Conservation (phyloP, 2,797 vertebrate species). For the Orientallactaga sibirica region DNA sequence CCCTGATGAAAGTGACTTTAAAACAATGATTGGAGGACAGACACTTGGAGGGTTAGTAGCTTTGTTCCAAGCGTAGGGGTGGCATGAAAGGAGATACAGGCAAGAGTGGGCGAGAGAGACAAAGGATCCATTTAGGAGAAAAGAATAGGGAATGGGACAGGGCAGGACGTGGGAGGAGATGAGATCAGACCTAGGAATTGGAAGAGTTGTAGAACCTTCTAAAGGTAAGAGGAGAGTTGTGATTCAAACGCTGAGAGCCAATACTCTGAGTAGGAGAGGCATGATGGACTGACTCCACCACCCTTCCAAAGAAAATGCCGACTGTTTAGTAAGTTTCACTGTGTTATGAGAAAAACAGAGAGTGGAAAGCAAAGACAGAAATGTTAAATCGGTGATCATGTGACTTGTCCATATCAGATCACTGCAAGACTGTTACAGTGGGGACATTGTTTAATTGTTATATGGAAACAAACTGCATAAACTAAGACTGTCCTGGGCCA, state of each 20-base stretch:
- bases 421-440: constrained; percentile 27
- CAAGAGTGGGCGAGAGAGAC: constrained; percentile 64
- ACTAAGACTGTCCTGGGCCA: neutral
- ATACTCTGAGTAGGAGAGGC: neutral
- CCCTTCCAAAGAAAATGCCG: neutral
- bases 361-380: neutral
- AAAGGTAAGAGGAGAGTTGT: constrained; percentile 47
- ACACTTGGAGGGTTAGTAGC: constrained; percentile 41
- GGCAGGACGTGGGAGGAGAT: constrained; percentile 64
- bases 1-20: constrained; percentile 56
- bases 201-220: constrained; percentile 39
- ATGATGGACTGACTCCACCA: neutral
- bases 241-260: constrained; percentile 2
- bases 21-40: constrained; percentile 60
- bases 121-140: constrained; percentile 72
- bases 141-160: constrained; percentile 64
- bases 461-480: neutral
- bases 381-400: neutral
- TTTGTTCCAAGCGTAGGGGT: constrained; percentile 53
- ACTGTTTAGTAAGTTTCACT: neutral
- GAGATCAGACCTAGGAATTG: constrained; percentile 49
- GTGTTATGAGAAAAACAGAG: neutral
- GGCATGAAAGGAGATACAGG: constrained; percentile 64
- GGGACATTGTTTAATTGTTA: neutral
- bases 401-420: constrained; percentile 10